Conservation (phyloP, 2,113 vertebrate species). For the human (Homo sapiens) region GRCh38 chr12:27289001-27289500, state of each 20-base stretch:
- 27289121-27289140: background rate
- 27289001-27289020: background rate
- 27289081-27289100: constrained; percentile 16
- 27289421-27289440: background rate
- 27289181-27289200: background rate
- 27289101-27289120: background rate
- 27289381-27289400: background rate
- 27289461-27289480: background rate
- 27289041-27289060: constrained; percentile 14
- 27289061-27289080: background rate
- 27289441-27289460: background rate
- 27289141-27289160: background rate
- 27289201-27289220: constrained; percentile 71
- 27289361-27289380: background rate
- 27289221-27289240: constrained; percentile 59
- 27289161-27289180: constrained; percentile 51
- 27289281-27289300: background rate
- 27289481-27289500: background rate
- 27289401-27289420: background rate
- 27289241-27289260: constrained; percentile 62
- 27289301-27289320: constrained; percentile 54
- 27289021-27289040: background rate
- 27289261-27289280: constrained; percentile 30
- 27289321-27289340: background rate
- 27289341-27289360: background rate